These are phyloP conservation scores for Cydia pomonella DNA, from an alignment of 1,140 invertebrate species.

Conservation along the genomic window DNA sequence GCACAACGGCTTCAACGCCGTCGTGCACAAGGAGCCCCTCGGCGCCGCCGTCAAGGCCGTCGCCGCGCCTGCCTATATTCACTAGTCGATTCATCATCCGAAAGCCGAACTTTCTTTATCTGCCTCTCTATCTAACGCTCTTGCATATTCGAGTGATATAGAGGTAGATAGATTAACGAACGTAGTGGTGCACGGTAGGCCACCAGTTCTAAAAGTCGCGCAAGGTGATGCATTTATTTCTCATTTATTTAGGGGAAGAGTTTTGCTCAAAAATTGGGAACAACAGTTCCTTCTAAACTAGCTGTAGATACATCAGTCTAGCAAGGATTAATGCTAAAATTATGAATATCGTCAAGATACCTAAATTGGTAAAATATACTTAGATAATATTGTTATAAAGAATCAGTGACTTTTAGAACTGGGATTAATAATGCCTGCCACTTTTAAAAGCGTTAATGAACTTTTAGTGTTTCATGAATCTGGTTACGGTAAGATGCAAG, in stretches of 20 bases:
- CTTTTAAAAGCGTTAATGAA: background rate
- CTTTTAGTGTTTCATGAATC: background rate
- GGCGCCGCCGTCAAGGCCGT: slow-evolving; percentile 59
- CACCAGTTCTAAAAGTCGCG: background rate
- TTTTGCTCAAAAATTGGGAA: background rate
- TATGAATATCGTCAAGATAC: too few relatives aligned
- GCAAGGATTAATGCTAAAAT: background rate
- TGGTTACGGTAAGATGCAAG: background rate
- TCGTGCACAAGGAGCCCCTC: slow-evolving; percentile 73
- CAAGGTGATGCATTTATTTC: too few relatives aligned
- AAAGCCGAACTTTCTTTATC: background rate
- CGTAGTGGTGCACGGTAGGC: too few relatives aligned
- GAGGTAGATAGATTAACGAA: background rate
- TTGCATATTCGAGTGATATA: background rate
- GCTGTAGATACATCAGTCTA: too few relatives aligned
- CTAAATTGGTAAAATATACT: too few relatives aligned
- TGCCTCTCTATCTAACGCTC: background rate
- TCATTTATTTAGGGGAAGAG: background rate
- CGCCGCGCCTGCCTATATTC: slow-evolving; percentile 51
- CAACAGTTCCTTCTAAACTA: background rate
- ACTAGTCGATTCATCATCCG: slow-evolving; percentile 47
- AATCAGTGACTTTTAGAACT: background rate
- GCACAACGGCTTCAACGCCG: slow-evolving; percentile 81
- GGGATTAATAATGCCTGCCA: background rate
- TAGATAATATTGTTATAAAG: too few relatives aligned